phyloP scores from a whole-genome alignment of 2,888 invertebrate genomes.

The Apomyelois bistriatella region DNA sequence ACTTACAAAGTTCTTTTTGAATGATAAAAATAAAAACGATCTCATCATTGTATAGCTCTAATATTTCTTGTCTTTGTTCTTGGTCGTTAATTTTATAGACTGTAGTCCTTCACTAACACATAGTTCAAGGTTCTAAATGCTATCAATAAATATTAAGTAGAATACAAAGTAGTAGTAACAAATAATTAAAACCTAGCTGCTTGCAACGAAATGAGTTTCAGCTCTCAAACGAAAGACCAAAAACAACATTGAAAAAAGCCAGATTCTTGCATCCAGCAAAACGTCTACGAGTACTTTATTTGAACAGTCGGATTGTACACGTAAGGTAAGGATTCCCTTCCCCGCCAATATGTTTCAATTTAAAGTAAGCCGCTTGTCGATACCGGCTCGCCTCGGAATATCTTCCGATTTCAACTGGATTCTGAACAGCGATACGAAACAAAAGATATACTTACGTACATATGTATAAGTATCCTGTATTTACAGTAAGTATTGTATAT shows the following conservation, averaged over 20 bases:
- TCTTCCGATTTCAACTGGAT: constrained; percentile 57
- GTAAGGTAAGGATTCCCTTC: constrained; percentile 60
- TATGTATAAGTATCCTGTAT: background rate
- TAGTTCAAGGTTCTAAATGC: no score
- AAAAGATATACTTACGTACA: constrained; percentile 18
- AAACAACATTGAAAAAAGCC: background rate
- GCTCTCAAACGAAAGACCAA: background rate
- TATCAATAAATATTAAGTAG: no score
- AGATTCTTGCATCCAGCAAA: constrained; percentile 22
- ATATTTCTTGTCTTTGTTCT: no score
- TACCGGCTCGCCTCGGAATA: constrained; percentile 56
- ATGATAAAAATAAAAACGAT: no score
- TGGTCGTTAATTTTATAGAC: no score
- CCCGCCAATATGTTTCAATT: constrained; percentile 75
- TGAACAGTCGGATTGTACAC: constrained; percentile 50
- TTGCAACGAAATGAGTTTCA: background rate
- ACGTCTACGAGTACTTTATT: constrained; percentile 38
- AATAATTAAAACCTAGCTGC: background rate
- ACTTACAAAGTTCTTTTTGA: no score
- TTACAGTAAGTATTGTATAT: no score
- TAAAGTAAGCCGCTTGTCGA: constrained; percentile 76
- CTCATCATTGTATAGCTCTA: no score
- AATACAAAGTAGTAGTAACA: background rate
- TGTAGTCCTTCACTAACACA: no score
- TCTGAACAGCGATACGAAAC: constrained; percentile 28